A percentile compares a stretch with the other conserved stretches of the same genome.
These are phyloP conservation scores for Batillaria attramentaria DNA, from an alignment of 1,140 invertebrate genomes.

Conservation along the genomic window DNA sequence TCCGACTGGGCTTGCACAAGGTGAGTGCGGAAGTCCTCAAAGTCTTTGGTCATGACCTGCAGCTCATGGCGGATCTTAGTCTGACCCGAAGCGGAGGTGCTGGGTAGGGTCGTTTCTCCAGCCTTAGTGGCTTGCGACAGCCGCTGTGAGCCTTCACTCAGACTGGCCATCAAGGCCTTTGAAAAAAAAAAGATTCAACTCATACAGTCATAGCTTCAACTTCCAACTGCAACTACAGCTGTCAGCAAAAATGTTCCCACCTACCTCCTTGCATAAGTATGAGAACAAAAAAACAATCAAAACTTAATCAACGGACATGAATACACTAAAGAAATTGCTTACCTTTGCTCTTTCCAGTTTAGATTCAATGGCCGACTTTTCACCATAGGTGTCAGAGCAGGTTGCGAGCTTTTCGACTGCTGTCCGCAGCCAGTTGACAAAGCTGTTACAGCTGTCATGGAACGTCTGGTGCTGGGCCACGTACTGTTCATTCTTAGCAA, in stretches of 20 bases:
- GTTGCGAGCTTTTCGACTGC: conserved; percentile 92
- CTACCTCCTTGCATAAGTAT: too few species aligned
- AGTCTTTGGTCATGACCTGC: conserved; percentile 62
- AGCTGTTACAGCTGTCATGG: conserved; percentile 86
- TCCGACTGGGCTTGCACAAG: conserved; percentile 59
- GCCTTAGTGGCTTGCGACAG: conserved; percentile 60
- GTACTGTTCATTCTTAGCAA: conserved; percentile 64
- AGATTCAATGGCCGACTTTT: conserved; percentile 86
- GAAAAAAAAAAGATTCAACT: too few species aligned
- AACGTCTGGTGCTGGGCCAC: conserved; percentile 75
- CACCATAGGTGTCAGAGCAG: conserved; percentile 93
- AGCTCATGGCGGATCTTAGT: conserved; percentile 66
- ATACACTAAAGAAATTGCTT: too few species aligned
- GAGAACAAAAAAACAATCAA: too few species aligned
- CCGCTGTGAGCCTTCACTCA: conserved; percentile 61
- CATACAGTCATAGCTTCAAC: too few species aligned
- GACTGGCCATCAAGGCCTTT: conserved; percentile 52
- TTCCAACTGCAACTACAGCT: too few species aligned
- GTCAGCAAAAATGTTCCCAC: too few species aligned
- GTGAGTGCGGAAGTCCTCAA: conserved; percentile 61
- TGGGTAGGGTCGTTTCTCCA: conserved; percentile 61
- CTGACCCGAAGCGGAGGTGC: conserved; percentile 65
- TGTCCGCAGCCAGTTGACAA: conserved; percentile 90
- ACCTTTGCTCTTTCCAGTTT: conserved; percentile 86
- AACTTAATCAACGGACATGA: too few species aligned